These are phyloP conservation scores for Hafferia zeledoni DNA, from an alignment of 2,797 vertebrate species.

Conservation along the genomic window DNA sequence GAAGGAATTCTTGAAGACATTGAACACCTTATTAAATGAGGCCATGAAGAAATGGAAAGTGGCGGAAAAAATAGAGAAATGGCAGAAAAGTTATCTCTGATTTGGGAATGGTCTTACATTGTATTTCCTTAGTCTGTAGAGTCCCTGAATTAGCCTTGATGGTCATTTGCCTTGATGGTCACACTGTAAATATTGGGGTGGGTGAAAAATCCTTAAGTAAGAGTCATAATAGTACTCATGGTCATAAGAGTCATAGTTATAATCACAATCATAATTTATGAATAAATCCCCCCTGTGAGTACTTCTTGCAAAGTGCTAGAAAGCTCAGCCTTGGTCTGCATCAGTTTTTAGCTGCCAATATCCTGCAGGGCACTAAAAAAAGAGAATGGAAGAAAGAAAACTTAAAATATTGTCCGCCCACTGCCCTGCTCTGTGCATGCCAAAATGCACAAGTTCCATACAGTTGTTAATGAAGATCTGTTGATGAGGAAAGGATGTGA, in stretches of 20 bases:
- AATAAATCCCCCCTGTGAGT: neutral
- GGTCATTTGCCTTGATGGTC: neutral
- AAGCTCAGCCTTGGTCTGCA: slow-evolving; percentile 13
- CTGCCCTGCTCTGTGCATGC: neutral
- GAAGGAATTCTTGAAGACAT: neutral
- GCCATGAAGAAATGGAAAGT: neutral
- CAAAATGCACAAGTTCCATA: neutral
- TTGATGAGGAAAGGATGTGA: slow-evolving; percentile 8
- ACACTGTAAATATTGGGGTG: neutral
- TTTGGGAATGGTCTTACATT: neutral
- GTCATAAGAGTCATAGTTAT: neutral
- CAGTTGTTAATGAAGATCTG: slow-evolving; percentile 14
- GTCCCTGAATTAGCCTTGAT: slow-evolving; percentile 2
- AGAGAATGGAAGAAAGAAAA: neutral
- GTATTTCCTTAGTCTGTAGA: neutral
- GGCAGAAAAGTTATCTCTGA: neutral
- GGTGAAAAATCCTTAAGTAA: slow-evolving; percentile 2
- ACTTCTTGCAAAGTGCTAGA: slow-evolving; percentile 10
- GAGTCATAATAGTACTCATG: neutral
- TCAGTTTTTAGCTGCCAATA: neutral
- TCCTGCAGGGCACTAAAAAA: neutral
- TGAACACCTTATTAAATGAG: neutral
- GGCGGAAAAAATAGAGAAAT: neutral
- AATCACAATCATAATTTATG: neutral
- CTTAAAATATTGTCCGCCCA: neutral